phyloP scores from a whole-genome alignment of 2,888 invertebrate species.

The Trilocha varians region DNA sequence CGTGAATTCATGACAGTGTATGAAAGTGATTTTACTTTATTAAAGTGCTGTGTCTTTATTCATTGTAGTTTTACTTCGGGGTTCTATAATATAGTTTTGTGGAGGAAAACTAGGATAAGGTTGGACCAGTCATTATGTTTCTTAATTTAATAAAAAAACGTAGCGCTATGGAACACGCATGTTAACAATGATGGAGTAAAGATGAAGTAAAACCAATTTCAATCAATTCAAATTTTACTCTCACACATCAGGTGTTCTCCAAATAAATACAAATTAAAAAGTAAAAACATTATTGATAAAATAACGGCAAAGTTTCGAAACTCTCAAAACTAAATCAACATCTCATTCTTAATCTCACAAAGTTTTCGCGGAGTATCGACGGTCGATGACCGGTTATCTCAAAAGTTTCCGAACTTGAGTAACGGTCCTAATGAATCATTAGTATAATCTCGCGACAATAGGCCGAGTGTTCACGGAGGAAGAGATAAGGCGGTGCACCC shows the following conservation, averaged over 20 bases:
- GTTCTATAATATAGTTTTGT: neutral
- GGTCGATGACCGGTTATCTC: slow-evolving; percentile 21
- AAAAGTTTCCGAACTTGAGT: slow-evolving; percentile 21
- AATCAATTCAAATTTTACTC: too few relatives aligned
- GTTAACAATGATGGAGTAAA: too few relatives aligned
- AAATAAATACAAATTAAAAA: too few relatives aligned
- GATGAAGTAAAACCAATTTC: too few relatives aligned
- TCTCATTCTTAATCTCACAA: slow-evolving; percentile 15
- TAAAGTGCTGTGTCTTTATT: neutral
- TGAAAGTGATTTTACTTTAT: neutral
- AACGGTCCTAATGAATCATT: slow-evolving; percentile 49
- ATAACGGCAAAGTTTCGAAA: too few relatives aligned
- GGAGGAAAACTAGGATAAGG: too few relatives aligned
- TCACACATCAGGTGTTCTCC: too few relatives aligned
- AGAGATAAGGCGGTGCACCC: slow-evolving; percentile 49
- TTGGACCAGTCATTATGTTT: too few relatives aligned
- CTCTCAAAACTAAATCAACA: neutral
- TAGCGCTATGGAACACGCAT: too few relatives aligned
- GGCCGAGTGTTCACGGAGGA: slow-evolving; percentile 49
- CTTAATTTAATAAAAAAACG: too few relatives aligned
- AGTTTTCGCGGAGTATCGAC: slow-evolving; percentile 6
- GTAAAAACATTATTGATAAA: too few relatives aligned
- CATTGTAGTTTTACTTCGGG: neutral
- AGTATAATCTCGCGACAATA: slow-evolving; percentile 49
- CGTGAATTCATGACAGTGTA: neutral